Conservation (phyloP, 1,140 invertebrate species). For the Microplitis mediator region DNA sequence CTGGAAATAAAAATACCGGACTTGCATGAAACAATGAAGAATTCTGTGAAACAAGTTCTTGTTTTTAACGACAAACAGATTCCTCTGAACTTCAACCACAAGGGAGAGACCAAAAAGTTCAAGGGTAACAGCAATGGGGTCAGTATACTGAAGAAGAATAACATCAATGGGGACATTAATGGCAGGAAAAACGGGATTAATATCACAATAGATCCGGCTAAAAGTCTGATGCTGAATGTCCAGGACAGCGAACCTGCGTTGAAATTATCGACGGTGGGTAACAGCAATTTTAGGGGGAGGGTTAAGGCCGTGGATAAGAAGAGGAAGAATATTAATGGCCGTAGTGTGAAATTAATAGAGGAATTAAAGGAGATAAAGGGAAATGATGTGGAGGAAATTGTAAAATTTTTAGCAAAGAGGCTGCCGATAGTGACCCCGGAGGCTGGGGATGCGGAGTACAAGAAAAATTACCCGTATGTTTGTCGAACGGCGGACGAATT, state of each 20-base stretch:
- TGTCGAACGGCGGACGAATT: slow-evolving; percentile 58
- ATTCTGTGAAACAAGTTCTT: neutral
- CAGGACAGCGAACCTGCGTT: slow-evolving; percentile 31
- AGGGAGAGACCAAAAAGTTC: neutral
- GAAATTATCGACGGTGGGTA: neutral
- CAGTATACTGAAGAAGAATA: slow-evolving; percentile 40
- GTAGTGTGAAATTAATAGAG: slow-evolving; percentile 37
- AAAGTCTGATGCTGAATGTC: slow-evolving; percentile 43
- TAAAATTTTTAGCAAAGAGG: slow-evolving; percentile 51
- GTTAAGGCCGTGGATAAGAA: no score
- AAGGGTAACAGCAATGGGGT: slow-evolving; percentile 13
- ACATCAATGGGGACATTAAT: slow-evolving; percentile 14
- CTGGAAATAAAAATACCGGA: neutral
- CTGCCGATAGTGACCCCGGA: slow-evolving; percentile 52
- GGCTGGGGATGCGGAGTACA: slow-evolving; percentile 52
- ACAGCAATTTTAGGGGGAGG: no score
- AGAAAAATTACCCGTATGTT: slow-evolving; percentile 60
- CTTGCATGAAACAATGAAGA: neutral
- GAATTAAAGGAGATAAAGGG: slow-evolving; percentile 31
- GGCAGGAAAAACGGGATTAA: neutral
- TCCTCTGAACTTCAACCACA: neutral
- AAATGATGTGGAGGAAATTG: slow-evolving; percentile 34
- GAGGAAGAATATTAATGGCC: slow-evolving; percentile 18
- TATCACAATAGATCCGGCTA: slow-evolving; percentile 37
- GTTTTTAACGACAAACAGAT: neutral